A percentile compares a stretch with the other conserved stretches of the same genome.
Conservation (phyloP, 1,140 invertebrate species). For the Drosophila lini region DNA sequence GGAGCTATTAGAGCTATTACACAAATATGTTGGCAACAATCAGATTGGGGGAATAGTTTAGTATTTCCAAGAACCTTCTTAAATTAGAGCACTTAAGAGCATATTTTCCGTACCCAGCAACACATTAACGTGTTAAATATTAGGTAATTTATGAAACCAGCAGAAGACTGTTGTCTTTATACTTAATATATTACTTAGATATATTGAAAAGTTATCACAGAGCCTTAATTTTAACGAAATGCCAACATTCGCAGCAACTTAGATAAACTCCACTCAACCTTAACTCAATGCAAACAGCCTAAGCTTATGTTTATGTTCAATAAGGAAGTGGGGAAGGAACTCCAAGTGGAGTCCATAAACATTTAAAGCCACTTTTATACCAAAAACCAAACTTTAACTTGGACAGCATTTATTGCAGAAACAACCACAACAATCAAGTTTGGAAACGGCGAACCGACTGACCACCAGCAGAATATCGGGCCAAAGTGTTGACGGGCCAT, state of each 20-base stretch:
- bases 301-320: not conserved
- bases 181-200: no score
- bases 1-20: conserved; percentile 8
- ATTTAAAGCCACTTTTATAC: not conserved
- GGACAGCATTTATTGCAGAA: conserved; percentile 1
- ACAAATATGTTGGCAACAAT: not conserved
- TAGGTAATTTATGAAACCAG: no score
- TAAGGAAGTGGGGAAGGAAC: not conserved
- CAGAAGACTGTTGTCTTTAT: no score
- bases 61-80: not conserved
- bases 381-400: conserved; percentile 19
- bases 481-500: conserved; percentile 69
- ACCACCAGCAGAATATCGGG: conserved; percentile 49
- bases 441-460: conserved; percentile 2
- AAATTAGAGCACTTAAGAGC: no score
- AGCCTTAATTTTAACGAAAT: not conserved
- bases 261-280: not conserved
- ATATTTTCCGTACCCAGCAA: no score
- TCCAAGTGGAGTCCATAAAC: no score
- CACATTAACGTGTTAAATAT: no score
- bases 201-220: not conserved
- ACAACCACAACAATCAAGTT: conserved; percentile 22
- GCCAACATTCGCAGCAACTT: not conserved
- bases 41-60: not conserved
- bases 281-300: not conserved